These are phyloP conservation scores for Sturnira hondurensis DNA, from an alignment of 2,113 vertebrate genomes.

Conservation along the genomic window DNA sequence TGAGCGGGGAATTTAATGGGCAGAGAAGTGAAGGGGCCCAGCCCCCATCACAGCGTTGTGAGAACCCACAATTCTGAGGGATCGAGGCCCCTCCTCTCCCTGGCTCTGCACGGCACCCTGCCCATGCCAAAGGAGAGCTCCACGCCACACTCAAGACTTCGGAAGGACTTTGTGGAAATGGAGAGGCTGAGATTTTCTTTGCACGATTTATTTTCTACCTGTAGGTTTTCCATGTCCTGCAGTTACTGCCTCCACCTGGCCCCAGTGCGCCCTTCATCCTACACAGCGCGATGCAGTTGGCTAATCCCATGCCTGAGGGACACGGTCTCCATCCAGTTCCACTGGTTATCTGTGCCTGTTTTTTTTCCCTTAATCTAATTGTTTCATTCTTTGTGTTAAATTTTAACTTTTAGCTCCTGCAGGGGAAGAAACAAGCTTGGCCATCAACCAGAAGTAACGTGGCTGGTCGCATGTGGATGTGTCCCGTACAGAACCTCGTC, in stretches of 20 bases:
- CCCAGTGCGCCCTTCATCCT: background rate
- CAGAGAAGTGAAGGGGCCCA: background rate
- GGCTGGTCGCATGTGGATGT: background rate
- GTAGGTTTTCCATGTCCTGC: background rate
- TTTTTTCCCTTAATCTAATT: background rate
- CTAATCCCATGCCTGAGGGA: background rate
- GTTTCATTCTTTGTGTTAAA: background rate
- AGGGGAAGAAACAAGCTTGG: background rate
- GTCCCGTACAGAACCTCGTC: background rate
- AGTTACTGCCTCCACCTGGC: too few relatives aligned
- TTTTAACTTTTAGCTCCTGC: background rate
- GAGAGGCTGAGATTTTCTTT: background rate
- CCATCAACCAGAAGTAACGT: background rate
- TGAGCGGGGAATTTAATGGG: background rate
- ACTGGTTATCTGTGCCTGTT: background rate
- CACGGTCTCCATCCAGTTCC: background rate
- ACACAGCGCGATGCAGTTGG: accelerated
- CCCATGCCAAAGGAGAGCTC: background rate
- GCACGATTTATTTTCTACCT: background rate
- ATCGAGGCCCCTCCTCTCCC: background rate
- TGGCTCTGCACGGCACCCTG: background rate
- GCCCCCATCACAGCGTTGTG: background rate
- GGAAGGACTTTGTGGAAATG: background rate
- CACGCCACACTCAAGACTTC: background rate
- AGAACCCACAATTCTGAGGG: background rate